Evolutionary conservation across 2,888 invertebrate species (phyloP).

Genomic region (Chloroclystis v-ata): DNA sequence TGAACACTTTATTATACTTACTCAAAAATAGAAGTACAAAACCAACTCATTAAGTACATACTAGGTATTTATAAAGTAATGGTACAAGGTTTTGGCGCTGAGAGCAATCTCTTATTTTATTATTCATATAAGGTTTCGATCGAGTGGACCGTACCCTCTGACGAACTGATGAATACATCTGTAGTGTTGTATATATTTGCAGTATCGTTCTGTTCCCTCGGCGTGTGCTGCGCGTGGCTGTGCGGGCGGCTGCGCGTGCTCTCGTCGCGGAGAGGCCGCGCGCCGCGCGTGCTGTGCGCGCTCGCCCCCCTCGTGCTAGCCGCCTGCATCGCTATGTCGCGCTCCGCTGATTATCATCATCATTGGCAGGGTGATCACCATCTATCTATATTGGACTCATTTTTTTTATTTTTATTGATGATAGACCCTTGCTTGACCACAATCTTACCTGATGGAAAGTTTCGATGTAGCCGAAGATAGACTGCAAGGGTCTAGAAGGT

Average conservation of each 20-base stretch:
- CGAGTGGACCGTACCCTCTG: neutral
- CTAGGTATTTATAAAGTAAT: no score
- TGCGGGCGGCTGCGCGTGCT: slow-evolving; percentile 85
- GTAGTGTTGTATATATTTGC: neutral
- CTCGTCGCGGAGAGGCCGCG: slow-evolving; percentile 64
- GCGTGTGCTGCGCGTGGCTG: slow-evolving; percentile 83
- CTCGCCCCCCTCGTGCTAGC: slow-evolving; percentile 80
- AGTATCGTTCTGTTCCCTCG: slow-evolving; percentile 89
- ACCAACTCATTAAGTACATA: no score
- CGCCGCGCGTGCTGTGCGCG: slow-evolving; percentile 80
- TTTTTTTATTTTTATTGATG: no score
- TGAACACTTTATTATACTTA: no score
- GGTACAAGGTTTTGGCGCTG: no score
- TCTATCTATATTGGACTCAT: neutral
- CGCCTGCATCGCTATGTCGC: slow-evolving; percentile 82
- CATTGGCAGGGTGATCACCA: slow-evolving; percentile 74
- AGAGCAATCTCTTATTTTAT: no score
- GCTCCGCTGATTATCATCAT: slow-evolving; percentile 93
- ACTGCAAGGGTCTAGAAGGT: no score
- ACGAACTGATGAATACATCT: neutral
- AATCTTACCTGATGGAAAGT: neutral
- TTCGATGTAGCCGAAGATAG: no score
- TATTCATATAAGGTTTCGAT: neutral
- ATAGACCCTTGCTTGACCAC: no score
- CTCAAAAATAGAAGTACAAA: no score